phyloP scores from a whole-genome alignment of 2,113 vertebrate species.

The Zosterops pallidus region DNA sequence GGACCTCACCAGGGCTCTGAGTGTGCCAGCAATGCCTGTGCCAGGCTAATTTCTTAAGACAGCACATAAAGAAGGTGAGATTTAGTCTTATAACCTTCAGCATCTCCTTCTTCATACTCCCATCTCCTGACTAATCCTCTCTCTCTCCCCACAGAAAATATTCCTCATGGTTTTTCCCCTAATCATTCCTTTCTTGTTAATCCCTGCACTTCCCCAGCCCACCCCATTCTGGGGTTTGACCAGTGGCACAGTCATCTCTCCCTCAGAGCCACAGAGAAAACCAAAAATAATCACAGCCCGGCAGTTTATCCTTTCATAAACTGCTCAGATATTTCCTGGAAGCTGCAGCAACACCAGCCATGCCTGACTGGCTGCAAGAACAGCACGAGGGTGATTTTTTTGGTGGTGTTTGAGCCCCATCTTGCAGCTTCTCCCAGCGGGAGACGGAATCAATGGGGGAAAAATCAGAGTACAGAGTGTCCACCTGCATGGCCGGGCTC shows the following conservation, averaged over 20 bases:
- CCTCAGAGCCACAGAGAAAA: conserved; percentile 8
- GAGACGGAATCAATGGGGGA: neutral
- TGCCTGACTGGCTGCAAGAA: neutral
- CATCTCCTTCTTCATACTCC: neutral
- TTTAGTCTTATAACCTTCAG: neutral
- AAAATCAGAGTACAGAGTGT: neutral
- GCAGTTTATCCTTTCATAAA: neutral
- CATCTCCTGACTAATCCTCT: neutral
- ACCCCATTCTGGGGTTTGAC: neutral
- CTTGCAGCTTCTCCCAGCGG: neutral
- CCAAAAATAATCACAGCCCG: neutral
- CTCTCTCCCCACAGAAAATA: neutral
- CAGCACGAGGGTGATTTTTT: neutral
- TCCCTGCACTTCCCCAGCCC: neutral
- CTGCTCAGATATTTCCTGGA: neutral
- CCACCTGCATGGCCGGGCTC: fast-evolving
- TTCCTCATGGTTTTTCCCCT: neutral
- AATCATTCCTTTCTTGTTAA: neutral
- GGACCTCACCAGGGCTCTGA: neutral
- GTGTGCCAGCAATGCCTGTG: fast-evolving
- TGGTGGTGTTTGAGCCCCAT: neutral
- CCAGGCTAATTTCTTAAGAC: conserved; percentile 23
- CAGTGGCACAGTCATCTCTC: neutral
- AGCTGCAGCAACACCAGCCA: neutral
- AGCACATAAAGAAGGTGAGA: neutral